Evolutionary conservation across 2,113 vertebrate genomes (phyloP), one percentile per base, ranked within the genome.

Genomic region (Gorsachius goisagi): DNA sequence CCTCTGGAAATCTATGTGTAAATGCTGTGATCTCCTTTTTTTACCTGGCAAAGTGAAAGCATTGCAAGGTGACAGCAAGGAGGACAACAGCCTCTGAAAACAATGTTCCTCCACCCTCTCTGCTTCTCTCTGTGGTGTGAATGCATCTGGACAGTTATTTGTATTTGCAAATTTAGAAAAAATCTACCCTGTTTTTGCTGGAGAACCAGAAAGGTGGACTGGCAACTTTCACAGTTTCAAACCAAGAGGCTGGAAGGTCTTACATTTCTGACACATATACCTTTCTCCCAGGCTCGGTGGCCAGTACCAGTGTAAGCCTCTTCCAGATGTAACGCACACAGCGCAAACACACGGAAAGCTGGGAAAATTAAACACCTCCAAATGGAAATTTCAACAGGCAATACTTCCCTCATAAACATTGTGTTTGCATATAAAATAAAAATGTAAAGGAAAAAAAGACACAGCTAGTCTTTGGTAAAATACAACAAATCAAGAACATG

Each of bases 221-320:
- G 28, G 33, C 24, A 79, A 16, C 52, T 63, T 44, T 30, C 41
- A 44, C 26, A 39, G 20, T 59, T 84, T 56, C 60, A 53, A 39
- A 18, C 0, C 0, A 73, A 64, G 58, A 33, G 30, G 3, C 8
- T 79, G 59, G 35, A 22, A 53, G 18, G 5, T 45, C 19, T 27
- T 77, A 77, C 0, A 2, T 22, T 86, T 69, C 39, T 41, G 44
- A 85, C 22, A 50, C 12, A 22, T 11, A 26, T 4, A 78, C 19
- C 0, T 4, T 75, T 82, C 47, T 67, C 37, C 47, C 37, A 41
- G 37, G 9, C 15, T 82, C n/a, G 9, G 32, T 62, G 23, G 28
- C 53, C 41, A 35, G 39, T 24, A 62, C 33, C 32, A 45, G 15
- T 32, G 33, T 13, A 52, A 39, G 13, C 20, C 12, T 71, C 30